Percentiles rank a stretch among this genome's conserved stretches.
phyloP scores from a whole-genome alignment of 2,113 vertebrate genomes.

The Scytalopus superciliaris region DNA sequence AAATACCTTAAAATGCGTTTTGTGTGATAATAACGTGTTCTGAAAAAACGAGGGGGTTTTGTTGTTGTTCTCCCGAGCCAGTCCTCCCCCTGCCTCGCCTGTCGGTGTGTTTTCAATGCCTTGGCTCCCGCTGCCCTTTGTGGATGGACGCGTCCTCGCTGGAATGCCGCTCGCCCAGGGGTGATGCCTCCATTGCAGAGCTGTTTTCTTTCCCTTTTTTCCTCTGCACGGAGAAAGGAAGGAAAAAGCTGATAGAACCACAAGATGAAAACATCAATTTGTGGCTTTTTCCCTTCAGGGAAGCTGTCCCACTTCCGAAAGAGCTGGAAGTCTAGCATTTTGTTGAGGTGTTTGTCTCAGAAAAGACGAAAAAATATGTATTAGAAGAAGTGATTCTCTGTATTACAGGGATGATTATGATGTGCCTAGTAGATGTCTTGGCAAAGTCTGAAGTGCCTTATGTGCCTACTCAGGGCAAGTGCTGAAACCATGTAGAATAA shows the following conservation, averaged over 20 bases:
- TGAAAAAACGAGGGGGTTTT: not conserved
- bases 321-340: not conserved
- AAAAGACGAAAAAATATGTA: not conserved
- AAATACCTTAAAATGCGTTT: not conserved
- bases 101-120: not conserved
- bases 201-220: not conserved
- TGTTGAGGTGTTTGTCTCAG: not conserved
- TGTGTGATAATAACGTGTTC: not conserved
- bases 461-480: slow-evolving; percentile 23
- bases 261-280: not conserved
- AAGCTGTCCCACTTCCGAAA: not conserved
- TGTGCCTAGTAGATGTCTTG: not conserved
- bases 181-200: not conserved
- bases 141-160: not conserved
- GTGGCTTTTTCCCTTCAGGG: not conserved
- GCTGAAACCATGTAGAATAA: not conserved
- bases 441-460: not conserved
- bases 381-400: not conserved
- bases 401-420: not conserved
- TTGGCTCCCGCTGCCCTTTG: not conserved
- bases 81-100: not conserved
- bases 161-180: not conserved
- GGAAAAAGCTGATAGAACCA: not conserved
- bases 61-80: not conserved
- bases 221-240: not conserved